Evolutionary conservation across 2,797 vertebrate species (phyloP).

Genomic region (Leptoclinus maculatus): DNA sequence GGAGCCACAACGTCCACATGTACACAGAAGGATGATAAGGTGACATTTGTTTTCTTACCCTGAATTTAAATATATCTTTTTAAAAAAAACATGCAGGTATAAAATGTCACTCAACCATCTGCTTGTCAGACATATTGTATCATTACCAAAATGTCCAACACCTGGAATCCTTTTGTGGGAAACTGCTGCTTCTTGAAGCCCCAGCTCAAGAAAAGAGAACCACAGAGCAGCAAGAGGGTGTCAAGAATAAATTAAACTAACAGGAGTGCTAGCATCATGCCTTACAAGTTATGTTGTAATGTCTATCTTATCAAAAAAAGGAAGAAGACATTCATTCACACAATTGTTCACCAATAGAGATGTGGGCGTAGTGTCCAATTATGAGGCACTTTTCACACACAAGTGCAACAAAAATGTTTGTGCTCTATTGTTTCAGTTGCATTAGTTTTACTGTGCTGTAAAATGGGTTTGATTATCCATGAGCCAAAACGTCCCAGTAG

Average conservation of each 20-base stretch:
- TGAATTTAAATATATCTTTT: not conserved
- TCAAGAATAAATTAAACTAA: constrained; percentile 23
- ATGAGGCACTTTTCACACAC: constrained; percentile 15
- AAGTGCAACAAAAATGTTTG: constrained; percentile 31
- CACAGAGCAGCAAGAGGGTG: constrained; percentile 9
- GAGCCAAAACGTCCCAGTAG: constrained; percentile 52
- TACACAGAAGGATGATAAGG: not conserved
- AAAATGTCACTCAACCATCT: constrained; percentile 6
- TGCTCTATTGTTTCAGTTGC: constrained; percentile 12
- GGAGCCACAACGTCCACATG: not conserved
- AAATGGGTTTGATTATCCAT: constrained; percentile 53
- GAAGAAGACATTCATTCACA: constrained; percentile 27
- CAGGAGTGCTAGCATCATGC: constrained; percentile 4
- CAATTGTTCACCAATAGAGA: constrained; percentile 32
- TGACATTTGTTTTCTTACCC: not conserved
- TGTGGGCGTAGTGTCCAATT: constrained; percentile 27
- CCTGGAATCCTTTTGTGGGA: not conserved
- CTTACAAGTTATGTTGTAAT: constrained; percentile 20
- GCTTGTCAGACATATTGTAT: not conserved
- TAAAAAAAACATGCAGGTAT: not conserved
- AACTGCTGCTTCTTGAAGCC: constrained; percentile 7
- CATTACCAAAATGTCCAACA: constrained; percentile 9
- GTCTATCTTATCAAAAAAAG: constrained; percentile 15
- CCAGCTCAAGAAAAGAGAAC: constrained; percentile 12
- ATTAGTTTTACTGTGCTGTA: constrained; percentile 35